phyloP scores from a whole-genome alignment of 2,888 invertebrate species.

The Scaptomyza cyrtandrae region DNA sequence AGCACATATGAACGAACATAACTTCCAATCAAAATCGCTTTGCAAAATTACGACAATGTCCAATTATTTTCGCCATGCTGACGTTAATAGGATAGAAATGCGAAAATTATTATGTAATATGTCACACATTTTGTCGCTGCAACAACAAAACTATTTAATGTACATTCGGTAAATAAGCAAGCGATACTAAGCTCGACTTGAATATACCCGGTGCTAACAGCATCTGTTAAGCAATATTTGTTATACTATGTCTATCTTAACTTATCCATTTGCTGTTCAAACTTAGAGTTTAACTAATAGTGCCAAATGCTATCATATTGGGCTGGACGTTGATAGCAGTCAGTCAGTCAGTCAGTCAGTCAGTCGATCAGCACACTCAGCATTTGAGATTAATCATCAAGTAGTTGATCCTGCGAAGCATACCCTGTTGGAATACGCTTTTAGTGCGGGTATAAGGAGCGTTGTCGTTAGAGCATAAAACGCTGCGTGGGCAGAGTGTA shows the following conservation, averaged over 20 bases:
- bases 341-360: background rate
- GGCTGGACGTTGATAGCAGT: background rate
- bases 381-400: too few relatives aligned
- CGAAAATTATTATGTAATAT: constrained; percentile 68
- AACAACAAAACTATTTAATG: constrained; percentile 51
- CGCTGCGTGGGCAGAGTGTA: background rate
- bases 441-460: constrained; percentile 25
- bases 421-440: background rate
- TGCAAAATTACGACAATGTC: constrained; percentile 61
- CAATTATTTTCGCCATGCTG: constrained; percentile 64
- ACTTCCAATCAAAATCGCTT: constrained; percentile 50
- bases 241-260: too few relatives aligned
- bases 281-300: too few relatives aligned
- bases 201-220: constrained; percentile 19
- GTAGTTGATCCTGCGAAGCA: too few relatives aligned
- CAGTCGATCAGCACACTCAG: background rate
- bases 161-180: constrained; percentile 26
- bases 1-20: constrained; percentile 2
- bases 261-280: too few relatives aligned
- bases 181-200: background rate
- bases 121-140: constrained; percentile 56
- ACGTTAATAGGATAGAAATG: constrained; percentile 70
- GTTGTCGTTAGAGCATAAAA: constrained; percentile 16
- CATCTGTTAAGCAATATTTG: too few relatives aligned
- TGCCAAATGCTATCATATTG: too few relatives aligned